Evolutionary conservation across 2,113 vertebrate genomes (phyloP), one percentile per base, ranked within the genome.

Genomic region (Globicephala melas): DNA sequence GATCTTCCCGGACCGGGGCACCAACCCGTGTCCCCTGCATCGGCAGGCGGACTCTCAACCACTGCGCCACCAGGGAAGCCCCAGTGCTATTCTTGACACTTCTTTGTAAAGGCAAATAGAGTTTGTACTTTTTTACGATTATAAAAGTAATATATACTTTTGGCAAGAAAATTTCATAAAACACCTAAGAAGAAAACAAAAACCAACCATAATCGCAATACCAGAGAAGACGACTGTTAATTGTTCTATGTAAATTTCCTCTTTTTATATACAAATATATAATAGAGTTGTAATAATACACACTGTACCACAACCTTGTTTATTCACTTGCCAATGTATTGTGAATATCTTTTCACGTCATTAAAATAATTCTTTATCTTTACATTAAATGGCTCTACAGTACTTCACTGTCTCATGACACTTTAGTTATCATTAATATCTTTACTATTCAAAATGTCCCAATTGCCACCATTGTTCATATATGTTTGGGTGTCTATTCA

Each of bases 81-180:
- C 47, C 33, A 70, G 17, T 96, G 80, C 89, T 95, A 36, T 89
- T 97, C 87, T 94, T 92, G 91, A 92, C 14, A 31, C 13, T 90
- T 38, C 60, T 87, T 98, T 97, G 23, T 62, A 79, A 89, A 81
- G 55, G 44, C 74, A 97, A 65, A 38, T 60, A 13, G 17, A 41
- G 11, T 44, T 77, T 31, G 23, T 92, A 31, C 28, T 38, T 80
- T 84, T 73, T 71, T 17, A 36, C 60, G 28, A 85, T 81, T 93
- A 38, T 95, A 65, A 90, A 73, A 41, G 44, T 81, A 83, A 47
- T 74, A n/a, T 31, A 12, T 90, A 90, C 41, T 62, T 31, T 80
- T 67, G 60, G 60, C n/a, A 80, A 95, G 58, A 95, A 89, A 63
- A 50, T 41, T 87, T 86, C 55, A 44, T 47, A 76, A 68, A 95